phyloP scores from a whole-genome alignment of 1,140 invertebrate genomes.

The Procambarus virginalis region DNA sequence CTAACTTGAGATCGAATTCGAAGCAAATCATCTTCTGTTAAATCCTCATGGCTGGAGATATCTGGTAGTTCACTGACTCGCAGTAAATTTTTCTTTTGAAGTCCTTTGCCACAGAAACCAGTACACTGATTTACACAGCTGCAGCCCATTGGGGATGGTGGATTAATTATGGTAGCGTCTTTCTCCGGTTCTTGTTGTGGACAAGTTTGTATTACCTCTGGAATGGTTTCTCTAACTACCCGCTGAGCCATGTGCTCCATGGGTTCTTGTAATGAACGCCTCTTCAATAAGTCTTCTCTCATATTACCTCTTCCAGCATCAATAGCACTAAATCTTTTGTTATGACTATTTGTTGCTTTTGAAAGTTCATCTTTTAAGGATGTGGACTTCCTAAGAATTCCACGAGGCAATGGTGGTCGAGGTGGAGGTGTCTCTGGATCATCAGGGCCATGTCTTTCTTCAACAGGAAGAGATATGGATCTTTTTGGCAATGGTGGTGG shows the following conservation, averaged over 20 bases:
- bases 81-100: constrained; percentile 82
- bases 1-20: constrained; percentile 72
- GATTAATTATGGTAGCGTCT: constrained; percentile 18
- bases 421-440: constrained; percentile 78
- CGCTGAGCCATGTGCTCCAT: constrained; percentile 62
- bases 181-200: constrained; percentile 48
- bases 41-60: constrained; percentile 71
- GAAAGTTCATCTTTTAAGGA: constrained; percentile 71
- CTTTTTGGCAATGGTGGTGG: constrained; percentile 79
- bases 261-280: constrained; percentile 64
- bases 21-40: constrained; percentile 71
- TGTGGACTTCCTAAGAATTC: constrained; percentile 79
- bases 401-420: constrained; percentile 82
- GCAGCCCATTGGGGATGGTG: constrained; percentile 60
- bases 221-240: constrained; percentile 51
- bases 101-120: constrained; percentile 68
- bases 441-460: constrained; percentile 72
- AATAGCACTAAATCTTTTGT: constrained; percentile 85
- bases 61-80: constrained; percentile 80
- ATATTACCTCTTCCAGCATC: constrained; percentile 72
- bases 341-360: constrained; percentile 74
- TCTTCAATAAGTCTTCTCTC: constrained; percentile 65
- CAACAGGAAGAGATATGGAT: constrained; percentile 80
- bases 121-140: constrained; percentile 70
- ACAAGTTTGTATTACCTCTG: constrained; percentile 21